Base-by-base conservation (phyloP, 1,140 invertebrate species). In the Archivesica marissinica region DNA sequence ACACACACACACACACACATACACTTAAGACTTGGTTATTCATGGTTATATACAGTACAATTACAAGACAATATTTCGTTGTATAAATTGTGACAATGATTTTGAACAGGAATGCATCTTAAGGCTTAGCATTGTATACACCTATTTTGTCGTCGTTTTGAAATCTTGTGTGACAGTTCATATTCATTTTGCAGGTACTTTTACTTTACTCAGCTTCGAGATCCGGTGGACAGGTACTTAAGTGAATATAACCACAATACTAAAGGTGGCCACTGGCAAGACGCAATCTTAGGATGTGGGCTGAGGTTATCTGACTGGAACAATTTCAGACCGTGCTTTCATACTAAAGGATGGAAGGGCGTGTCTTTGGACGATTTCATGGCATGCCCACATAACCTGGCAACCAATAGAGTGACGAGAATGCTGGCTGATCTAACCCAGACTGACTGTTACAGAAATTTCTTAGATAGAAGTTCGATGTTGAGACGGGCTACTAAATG, bases 401-500 rank as follows among this genome's bases (percentile, higher is more conserved):
- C 75, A 23, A 56, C 52, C 9, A 56, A 77, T 25, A 20, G 75
- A 25, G 39, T 39, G 35, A 77, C 75, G 0, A 25, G 75, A 30
- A 56, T 59, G 52, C 30, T 77, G 11, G 75, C 75, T 39, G 75
- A 77, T 33, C 33, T 77, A 6, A 25, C 11, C 0, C 11, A 7
- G 28, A 2, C 75, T 11, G 56, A 61, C 20, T 77, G 75, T 61
- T 77, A 77, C 23, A 39, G 13, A 11, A 61, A 77, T 2, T 77
- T 23, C 15, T 2, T 35, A 0, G 39, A 77, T 35, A 15, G 13
- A 41, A 41, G 4, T 9, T 7, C 9, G 25, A 61, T 47, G 9
- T 9, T 11, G 0, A 39, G 94, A 56, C 94, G 97, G 66, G 96
- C 98, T 92, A 94, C 95, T 59, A 96, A 98, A 47, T 96, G 99